Evolutionary conservation across 37 sponge, comb jelly and placozoan genomes (phyloP), one percentile per base, ranked within the genome.

Genomic region (Aphrocallistes beatrix): DNA sequence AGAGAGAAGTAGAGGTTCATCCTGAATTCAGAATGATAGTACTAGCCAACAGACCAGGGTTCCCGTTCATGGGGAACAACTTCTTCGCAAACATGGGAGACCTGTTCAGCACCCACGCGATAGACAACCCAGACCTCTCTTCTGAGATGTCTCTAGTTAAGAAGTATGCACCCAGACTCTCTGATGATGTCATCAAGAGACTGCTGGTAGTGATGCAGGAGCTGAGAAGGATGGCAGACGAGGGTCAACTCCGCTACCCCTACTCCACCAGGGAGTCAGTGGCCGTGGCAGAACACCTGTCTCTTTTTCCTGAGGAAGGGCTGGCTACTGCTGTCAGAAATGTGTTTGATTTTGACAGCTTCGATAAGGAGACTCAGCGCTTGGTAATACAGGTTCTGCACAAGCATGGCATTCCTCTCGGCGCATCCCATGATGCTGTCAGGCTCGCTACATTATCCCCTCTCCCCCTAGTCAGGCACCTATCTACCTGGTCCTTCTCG

Each of bases 51-150:
- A 82, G 96, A 82, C 96, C 96, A 19, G 96, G 96, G 16, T 95
- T 95, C 51, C 96, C 96, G n/a, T 95, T 95, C 86, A 51, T 95
- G 39, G 96, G 96, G 38, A 95, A 95, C 86, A 92, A 95, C 85
- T 95, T 95, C 85, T 95, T 87, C 88, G 92, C 93, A 23, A 88
- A 89, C n/a, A 89, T 94, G 51, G 94, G 96, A 39, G 96, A 95
- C 86, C 88, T 93, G 49, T 91, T 95, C 82, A 91, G 92, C 75
- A 93, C 94, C 69, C 93, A 95, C 90, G 93, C 96, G 39, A 83
- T 95, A 8, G 96, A 93, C 81, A 95, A 95, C 50, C 96, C 94
- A 37, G 93, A 93, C 69, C 47, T 92, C 40, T 81, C 88, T 23
- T 95, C 96, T 32, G 96, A 95, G 86, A 85, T 91, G 93, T 88